A percentile compares a stretch with the other conserved stretches of the same genome.
These are phyloP conservation scores for Silvanus unidentatus DNA, from an alignment of 2,888 invertebrate genomes.

Conservation along the genomic window DNA sequence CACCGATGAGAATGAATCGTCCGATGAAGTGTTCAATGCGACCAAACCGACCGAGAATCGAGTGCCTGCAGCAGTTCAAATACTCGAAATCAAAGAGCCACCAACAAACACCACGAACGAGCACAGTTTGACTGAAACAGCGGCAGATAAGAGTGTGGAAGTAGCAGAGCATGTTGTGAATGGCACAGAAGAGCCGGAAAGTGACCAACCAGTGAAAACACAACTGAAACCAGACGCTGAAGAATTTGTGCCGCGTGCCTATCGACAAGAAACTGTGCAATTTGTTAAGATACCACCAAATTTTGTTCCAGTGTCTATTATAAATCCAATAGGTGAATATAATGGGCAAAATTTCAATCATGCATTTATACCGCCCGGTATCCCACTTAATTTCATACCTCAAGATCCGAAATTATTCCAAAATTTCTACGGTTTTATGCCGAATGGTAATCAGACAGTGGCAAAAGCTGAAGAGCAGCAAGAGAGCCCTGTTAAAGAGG, in stretches of 20 bases:
- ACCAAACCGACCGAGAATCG: background rate
- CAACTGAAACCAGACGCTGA: constrained; percentile 44
- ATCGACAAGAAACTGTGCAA: constrained; percentile 29
- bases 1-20: constrained; percentile 22
- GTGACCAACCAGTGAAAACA: background rate
- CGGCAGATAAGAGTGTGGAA: background rate
- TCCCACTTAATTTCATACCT: constrained; percentile 38
- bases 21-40: constrained; percentile 7
- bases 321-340: constrained; percentile 29
- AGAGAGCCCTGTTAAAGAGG: background rate
- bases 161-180: too few relatives aligned
- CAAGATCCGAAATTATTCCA: constrained; percentile 25
- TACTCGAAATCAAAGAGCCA: too few relatives aligned
- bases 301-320: constrained; percentile 38
- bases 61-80: background rate
- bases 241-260: constrained; percentile 45
- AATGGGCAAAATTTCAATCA: constrained; percentile 27
- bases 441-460: constrained; percentile 17
- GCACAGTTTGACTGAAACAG: too few relatives aligned
- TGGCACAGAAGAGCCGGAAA: too few relatives aligned
- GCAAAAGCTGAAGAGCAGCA: constrained; percentile 14
- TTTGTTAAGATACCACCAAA: constrained; percentile 37
- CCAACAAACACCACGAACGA: too few relatives aligned
- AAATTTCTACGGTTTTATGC: constrained; percentile 29
- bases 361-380: constrained; percentile 36